These are phyloP conservation scores for Beris chalybata DNA, from an alignment of 2,888 invertebrate genomes.

Conservation along the genomic window DNA sequence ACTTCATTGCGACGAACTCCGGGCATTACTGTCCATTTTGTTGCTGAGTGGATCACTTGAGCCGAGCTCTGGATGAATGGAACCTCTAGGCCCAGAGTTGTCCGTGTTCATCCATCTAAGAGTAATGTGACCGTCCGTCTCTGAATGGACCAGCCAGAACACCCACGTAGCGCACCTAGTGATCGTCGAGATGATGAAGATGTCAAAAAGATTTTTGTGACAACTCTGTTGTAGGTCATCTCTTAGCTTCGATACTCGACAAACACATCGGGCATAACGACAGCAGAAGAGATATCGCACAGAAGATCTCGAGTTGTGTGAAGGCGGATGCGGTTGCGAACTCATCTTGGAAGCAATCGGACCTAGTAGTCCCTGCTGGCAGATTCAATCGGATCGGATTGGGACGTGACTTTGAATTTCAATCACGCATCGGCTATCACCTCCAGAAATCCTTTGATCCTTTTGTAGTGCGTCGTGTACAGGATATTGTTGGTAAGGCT, in stretches of 20 bases:
- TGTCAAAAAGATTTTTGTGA: constrained; percentile 38
- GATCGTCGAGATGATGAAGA: constrained; percentile 34
- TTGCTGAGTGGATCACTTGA: constrained; percentile 28
- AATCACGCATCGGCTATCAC: constrained; percentile 22
- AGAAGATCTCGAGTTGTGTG: constrained; percentile 13
- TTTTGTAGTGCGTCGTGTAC: constrained; percentile 31
- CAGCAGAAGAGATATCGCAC: constrained; percentile 12
- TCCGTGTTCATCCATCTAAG: background rate
- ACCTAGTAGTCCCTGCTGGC: too few relatives aligned
- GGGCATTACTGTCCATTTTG: constrained; percentile 22
- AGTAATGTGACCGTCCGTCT: background rate
- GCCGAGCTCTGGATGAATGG: constrained; percentile 28
- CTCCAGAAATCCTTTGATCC: constrained; percentile 36
- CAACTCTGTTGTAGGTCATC: constrained; percentile 36
- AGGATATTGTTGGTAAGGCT: background rate
- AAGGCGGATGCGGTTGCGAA: background rate
- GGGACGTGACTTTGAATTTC: constrained; percentile 38
- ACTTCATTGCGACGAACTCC: constrained; percentile 16
- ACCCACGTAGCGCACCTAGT: constrained; percentile 34
- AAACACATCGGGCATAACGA: constrained; percentile 15
- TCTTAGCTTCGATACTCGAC: constrained; percentile 7
- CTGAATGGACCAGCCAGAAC: constrained; percentile 17
- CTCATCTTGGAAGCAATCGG: background rate
- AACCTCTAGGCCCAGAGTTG: background rate
- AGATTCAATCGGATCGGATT: background rate